A percentile compares a stretch with the other conserved stretches of the same genome.
phyloP scores from a whole-genome alignment of 1,140 invertebrate genomes.

The Phthorimaea operculella region DNA sequence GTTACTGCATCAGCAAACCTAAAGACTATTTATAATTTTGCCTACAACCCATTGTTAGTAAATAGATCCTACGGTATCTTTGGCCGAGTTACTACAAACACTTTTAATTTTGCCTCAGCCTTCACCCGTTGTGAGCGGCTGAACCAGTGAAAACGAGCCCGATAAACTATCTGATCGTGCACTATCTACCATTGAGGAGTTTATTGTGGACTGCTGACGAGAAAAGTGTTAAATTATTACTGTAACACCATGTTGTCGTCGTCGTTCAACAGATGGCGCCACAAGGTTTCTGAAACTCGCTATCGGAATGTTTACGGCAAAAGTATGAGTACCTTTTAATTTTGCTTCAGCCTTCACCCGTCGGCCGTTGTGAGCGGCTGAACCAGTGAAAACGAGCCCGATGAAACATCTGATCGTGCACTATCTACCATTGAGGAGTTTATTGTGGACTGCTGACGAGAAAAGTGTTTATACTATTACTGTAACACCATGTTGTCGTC shows the following conservation, averaged over 20 bases:
- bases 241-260: too few relatives aligned
- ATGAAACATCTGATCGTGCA: conserved; percentile 59
- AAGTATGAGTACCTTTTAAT: too few relatives aligned
- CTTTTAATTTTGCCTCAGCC: too few relatives aligned
- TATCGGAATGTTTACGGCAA: too few relatives aligned
- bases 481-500: too few relatives aligned
- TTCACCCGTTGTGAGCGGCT: conserved; percentile 30
- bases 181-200: conserved; percentile 43
- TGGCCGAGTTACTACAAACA: conserved; percentile 45
- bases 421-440: conserved; percentile 44
- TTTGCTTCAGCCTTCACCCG: conserved; percentile 57
- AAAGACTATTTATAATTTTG: too few relatives aligned
- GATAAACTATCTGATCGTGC: conserved; percentile 60
- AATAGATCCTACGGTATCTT: too few relatives aligned
- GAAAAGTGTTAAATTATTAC: conserved; percentile 14
- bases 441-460: conserved; percentile 24
- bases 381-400: conserved; percentile 59
- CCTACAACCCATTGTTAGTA: too few relatives aligned
- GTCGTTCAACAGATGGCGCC: too few relatives aligned
- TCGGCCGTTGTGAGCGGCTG: conserved; percentile 39
- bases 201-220: conserved; percentile 26
- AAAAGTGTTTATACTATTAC: conserved; percentile 13
- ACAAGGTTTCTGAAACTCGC: too few relatives aligned
- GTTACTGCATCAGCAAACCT: too few relatives aligned
- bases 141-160: conserved; percentile 58